phyloP scores from a whole-genome alignment of 92 coral and sea anemone species.

The Heteractis magnifica region DNA sequence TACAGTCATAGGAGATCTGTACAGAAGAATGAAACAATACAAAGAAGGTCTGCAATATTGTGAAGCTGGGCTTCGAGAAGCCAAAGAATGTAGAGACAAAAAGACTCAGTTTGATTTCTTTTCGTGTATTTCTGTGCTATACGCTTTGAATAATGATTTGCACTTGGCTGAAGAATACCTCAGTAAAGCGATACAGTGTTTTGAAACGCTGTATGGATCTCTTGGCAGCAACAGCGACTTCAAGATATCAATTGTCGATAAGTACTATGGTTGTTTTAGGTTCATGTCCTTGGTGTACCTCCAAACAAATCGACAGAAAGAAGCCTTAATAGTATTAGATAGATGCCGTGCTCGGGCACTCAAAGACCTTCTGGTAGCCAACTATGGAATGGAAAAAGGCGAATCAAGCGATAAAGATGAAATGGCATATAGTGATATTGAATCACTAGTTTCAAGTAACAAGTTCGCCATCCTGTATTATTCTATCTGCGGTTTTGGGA shows the following conservation, averaged over 20 bases:
- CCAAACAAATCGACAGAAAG: background rate
- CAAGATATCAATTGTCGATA: constrained; percentile 8
- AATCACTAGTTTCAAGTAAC: constrained; percentile 1
- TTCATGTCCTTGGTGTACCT: background rate
- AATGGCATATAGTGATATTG: background rate
- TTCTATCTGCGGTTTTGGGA: background rate
- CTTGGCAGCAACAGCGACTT: background rate
- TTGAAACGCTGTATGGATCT: background rate
- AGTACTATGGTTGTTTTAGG: constrained; percentile 1
- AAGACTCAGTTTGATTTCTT: background rate
- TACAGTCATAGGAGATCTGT: background rate
- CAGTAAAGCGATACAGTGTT: background rate
- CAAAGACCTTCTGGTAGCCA: background rate
- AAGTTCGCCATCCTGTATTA: background rate
- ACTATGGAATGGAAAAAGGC: background rate
- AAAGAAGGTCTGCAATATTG: background rate
- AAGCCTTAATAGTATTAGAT: background rate
- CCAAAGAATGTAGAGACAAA: background rate
- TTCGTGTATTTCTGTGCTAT: background rate
- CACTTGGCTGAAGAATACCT: background rate
- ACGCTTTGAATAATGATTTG: background rate
- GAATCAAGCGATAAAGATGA: background rate
- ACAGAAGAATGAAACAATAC: background rate
- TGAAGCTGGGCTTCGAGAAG: background rate
- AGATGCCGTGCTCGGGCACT: constrained; percentile 7